Percentiles rank a stretch among this genome's conserved stretches.
phyloP scores from a whole-genome alignment of 2,113 vertebrate genomes.

The Sinocyclocheilus anophthalmus region DNA sequence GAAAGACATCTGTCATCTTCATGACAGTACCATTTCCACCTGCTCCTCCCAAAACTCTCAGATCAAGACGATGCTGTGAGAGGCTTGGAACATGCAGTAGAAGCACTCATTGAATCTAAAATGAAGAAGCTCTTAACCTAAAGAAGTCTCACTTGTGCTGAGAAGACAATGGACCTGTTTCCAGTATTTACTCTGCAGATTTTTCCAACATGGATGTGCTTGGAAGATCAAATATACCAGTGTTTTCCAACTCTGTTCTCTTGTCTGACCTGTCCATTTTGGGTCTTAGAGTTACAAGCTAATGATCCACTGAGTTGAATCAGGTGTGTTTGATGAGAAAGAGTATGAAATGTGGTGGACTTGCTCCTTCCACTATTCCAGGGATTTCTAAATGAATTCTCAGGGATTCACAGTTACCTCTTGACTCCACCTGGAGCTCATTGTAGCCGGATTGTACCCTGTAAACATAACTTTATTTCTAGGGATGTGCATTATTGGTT shows the following conservation, averaged over 20 bases:
- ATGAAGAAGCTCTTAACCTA: background rate
- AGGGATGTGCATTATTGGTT: background rate
- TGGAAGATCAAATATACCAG: background rate
- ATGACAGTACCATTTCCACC: background rate
- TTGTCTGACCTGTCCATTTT: background rate
- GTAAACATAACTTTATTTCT: background rate
- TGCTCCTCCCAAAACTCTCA: slow-evolving; percentile 7
- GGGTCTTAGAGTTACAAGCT: background rate
- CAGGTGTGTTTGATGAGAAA: background rate
- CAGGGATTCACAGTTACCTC: background rate
- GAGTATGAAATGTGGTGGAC: background rate
- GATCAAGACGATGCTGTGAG: background rate
- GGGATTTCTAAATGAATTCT: background rate
- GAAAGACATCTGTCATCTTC: background rate
- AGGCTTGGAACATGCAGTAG: background rate
- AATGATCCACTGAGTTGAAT: background rate
- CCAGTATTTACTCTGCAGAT: background rate
- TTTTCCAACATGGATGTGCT: background rate
- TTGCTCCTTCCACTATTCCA: too few relatives aligned
- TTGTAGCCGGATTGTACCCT: background rate
- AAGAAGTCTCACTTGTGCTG: background rate
- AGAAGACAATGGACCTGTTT: background rate
- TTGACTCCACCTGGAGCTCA: background rate
- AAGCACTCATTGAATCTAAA: slow-evolving; percentile 1
- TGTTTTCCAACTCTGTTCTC: background rate